Evolutionary conservation across 2,113 vertebrate species (phyloP), one percentile per base, ranked within the genome.

Genomic region (Leucosticte australis): DNA sequence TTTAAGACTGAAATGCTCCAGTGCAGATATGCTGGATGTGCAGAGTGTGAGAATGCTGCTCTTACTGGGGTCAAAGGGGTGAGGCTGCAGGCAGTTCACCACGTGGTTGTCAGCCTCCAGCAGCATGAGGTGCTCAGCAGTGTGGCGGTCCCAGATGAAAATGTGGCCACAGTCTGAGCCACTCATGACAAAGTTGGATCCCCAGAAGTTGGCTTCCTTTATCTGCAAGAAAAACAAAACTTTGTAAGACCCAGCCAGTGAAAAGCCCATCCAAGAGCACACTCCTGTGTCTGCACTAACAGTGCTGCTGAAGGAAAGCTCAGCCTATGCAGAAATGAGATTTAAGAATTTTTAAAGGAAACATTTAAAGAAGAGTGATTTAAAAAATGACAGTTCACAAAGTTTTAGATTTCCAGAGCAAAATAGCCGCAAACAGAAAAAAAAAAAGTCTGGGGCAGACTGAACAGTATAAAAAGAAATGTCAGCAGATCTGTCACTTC

Each of bases 161-260:
- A 99, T 99, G 94, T 99, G 99, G 63, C 99, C 99, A 37, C 99
- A 99, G 95, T 99, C 99, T 19, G 99, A 99, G 31, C 99, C 99
- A 50, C 99, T 99, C 99, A 99, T 99, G 71, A 99, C 99, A 88
- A 99, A 99, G 97, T 99, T 99, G 96, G 98, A 98, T 80, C 99
- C 99, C 99, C 99, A 99, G 95, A 99, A 99, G 96, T 99, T 99
- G 21, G 99, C 99, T 98, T 99, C 99, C 92, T 99, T 99, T 87
- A 99, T 99, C 99, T 99, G 76, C 59, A 96, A 26, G 37, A 57
- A 87, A 92, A 94, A 7, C 12, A 59, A 76, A 39, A 7, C 30
- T 68, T 47, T 37, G 0, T 57, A n/a, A 79, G 37, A 11, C 5
- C 4, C 57, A 70, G 10, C 22, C 50, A 42, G 27, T 60, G 49